Base-by-base conservation (phyloP, 2,113 vertebrate genomes). In the Noturus placidus region DNA sequence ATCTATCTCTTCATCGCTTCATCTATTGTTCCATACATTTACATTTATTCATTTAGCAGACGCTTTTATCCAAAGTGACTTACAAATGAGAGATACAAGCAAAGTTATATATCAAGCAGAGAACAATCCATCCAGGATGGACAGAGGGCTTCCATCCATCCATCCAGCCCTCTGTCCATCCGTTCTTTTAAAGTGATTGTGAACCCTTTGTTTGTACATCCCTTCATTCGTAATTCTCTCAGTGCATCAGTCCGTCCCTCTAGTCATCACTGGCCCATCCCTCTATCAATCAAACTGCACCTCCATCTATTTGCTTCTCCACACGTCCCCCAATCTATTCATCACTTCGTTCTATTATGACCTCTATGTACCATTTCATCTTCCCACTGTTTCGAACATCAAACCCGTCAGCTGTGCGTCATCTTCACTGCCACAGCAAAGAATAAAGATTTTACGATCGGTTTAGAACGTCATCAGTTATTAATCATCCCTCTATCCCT, bases 401-500 rank as follows among this genome's bases (percentile, higher is more conserved):
- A 61, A 25, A 61, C 54, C 22, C 33, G 33, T 61, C 56, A 82
- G 20, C 22, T 27, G 33, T 25, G 56, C 30, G 79, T 56, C 79
- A 61, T 81, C 54, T 59, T 38, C 57, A 33, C 77, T 57, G 20
- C 79, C 54, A 81, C 17, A 4, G 4, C 79, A 38, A 81, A 82
- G 10, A 82, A 61, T 61, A 81, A 59, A 38, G 30, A 27, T n/a
- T 82, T 82, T 61, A 82, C 56, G 5, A 61, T 35, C 20, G 5
- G 79, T 20, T 61, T 61, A 57, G 30, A 22, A 11, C 3, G 3
- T 35, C 50, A 79, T 56, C 50, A 30, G 76, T 19, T 54, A 15
- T 79, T 80, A 80, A 56, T 80, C 78, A 80, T 35, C 78, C 30
- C 52, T 80, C 78, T 35, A 22, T 80, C 77, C n/a, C 52, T 79